phyloP scores from a whole-genome alignment of 2,113 vertebrate genomes.

The Myrmophylax atrothorax region DNA sequence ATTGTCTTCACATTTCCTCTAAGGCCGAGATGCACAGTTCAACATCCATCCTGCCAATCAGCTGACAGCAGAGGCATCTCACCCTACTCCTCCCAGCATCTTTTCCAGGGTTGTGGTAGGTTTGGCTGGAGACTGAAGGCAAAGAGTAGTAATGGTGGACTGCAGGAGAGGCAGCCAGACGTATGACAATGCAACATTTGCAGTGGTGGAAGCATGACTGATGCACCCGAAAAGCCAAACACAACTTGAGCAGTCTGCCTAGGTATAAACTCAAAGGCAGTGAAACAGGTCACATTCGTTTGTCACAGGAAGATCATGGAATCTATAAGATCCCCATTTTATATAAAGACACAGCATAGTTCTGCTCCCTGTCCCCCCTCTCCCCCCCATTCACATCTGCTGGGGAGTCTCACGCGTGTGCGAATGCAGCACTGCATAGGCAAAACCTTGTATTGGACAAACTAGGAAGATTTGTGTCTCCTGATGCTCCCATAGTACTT shows the following conservation, averaged over 20 bases:
- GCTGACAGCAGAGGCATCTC: neutral
- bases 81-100: neutral
- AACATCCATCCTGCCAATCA: neutral
- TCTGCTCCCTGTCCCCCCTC: rapidly evolving
- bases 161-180: neutral
- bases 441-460: neutral
- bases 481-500: neutral
- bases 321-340: neutral
- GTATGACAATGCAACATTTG: neutral
- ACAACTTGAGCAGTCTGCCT: neutral
- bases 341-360: rapidly evolving
- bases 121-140: neutral
- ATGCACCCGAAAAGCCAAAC: neutral
- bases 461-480: neutral
- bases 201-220: neutral
- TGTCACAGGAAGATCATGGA: neutral
- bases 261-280: neutral
- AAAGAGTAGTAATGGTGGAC: neutral
- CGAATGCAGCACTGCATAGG: neutral
- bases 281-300: neutral
- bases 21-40: neutral
- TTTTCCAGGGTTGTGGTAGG: neutral
- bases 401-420: neutral
- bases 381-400: neutral
- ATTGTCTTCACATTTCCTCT: neutral